Evolutionary conservation across 2,113 vertebrate species (phyloP), one percentile per base, ranked within the genome.

Genomic region (Collichthys lucidus): DNA sequence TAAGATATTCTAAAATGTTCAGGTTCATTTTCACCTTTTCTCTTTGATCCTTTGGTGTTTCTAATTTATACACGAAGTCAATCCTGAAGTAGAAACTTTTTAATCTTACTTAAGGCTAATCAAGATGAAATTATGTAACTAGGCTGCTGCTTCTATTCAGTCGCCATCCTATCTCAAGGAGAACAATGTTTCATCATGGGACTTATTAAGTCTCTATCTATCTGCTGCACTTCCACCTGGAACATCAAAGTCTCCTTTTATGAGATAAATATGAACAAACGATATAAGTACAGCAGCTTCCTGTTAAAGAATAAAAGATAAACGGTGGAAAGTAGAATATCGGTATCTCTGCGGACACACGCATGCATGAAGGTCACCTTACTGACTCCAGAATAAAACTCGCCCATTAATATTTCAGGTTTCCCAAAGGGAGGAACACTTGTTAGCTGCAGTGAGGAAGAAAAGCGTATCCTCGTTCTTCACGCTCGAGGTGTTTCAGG

Each of bases 321-420:
- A 56, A 40, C 56, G 64, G 42, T 57, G 44, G 19, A 79, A 79
- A 83, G 68, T 61, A 49, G 69, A 69, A 72, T 66, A 75, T 24
- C 3, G 29, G 67, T 67, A 62, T 82, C 76, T 80, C 73, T 74
- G 73, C 26, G 44, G 84, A 72, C 70, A 59, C n/a, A 29, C 14
- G 61, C 26, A 57, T 55, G 69, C 62, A 72, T 79, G 82, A 85
- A 91, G 87, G 89, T 92, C 87, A 92, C 87, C 85, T 92, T 91
- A 79, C 86, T 88, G 76, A 63, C 76, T 90, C 86, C 67, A 89
- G 74, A 90, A 87, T 89, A 85, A 90, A 92, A 90, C 70, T 55
- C 74, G 62, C 69, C 84, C 84, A 91, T 92, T 88, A 92, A 92
- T 92, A 90, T 92, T 90, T 91, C 73, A 91, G 55, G 62, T 16